Evolutionary conservation across 2,888 invertebrate genomes (phyloP).

Genomic region (Catocala nupta): DNA sequence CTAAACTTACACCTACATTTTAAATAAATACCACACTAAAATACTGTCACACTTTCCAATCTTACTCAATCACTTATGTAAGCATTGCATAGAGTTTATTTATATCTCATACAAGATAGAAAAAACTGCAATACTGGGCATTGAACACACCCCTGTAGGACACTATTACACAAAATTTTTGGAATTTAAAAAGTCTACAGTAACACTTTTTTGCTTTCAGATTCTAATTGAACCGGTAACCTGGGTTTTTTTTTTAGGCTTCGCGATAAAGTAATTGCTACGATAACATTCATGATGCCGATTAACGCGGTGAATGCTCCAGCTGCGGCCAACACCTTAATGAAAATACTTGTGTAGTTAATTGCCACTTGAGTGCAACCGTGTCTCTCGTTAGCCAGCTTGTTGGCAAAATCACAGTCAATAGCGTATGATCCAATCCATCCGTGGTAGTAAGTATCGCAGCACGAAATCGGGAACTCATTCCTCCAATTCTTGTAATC

Average conservation of each 20-base stretch:
- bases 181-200: constrained; percentile 48
- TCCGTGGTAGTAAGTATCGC: constrained; percentile 77
- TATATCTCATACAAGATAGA: constrained; percentile 41
- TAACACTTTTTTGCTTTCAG: constrained; percentile 78
- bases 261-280: constrained; percentile 63
- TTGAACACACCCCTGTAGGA: constrained; percentile 26
- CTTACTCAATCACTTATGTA: constrained; percentile 42
- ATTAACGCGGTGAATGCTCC: constrained; percentile 70
- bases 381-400: constrained; percentile 78
- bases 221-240: constrained; percentile 64
- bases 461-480: constrained; percentile 78
- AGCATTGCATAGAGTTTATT: constrained; percentile 39
- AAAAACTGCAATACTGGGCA: constrained; percentile 32
- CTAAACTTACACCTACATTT: constrained; percentile 17
- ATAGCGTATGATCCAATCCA: constrained; percentile 71
- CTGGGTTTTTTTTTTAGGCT: constrained; percentile 63
- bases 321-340: constrained; percentile 68
- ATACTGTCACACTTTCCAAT: constrained; percentile 41
- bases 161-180: constrained; percentile 24
- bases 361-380: constrained; percentile 76
- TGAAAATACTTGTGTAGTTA: constrained; percentile 72
- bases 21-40: constrained; percentile 39
- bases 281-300: constrained; percentile 63
- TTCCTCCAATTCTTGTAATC: constrained; percentile 77
- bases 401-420: constrained; percentile 78